Evolutionary conservation across 2,888 invertebrate genomes (phyloP), one percentile per base, ranked within the genome.

Genomic region (Synanthedon vespiformis): DNA sequence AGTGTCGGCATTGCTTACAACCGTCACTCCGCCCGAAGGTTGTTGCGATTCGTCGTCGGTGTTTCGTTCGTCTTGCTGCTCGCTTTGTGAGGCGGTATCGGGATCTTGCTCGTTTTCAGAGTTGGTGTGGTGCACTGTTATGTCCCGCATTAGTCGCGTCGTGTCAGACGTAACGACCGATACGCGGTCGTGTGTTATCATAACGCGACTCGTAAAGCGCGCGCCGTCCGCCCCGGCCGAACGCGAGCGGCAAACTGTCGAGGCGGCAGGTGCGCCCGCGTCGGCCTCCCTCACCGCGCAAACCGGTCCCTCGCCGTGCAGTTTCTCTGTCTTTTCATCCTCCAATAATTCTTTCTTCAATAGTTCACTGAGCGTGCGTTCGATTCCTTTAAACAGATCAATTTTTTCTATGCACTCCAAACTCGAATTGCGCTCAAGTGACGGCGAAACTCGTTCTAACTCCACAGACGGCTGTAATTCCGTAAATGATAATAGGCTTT

Each of bases 191-290:
- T 94, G 94, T 71, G 94, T 95, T 87, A 95, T 95, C 94, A 95
- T 94, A 81, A 95, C 93, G 89, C 95, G 91, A 89, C 95, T 95
- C 71, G 93, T 94, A 80, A 94, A 95, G 77, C 93, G 93, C 81
- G 92, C 90, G 60, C 88, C 89, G 82, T 88, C 88, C 80, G 82
- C 81, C 69, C 84, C 79, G 70, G 82, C 82, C 85, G 86, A 77
- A 78, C 86, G 85, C 88, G 86, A 80, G 78, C 86, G 80, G 83
- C 83, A 78, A 77, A 86, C 85, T 70, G 79, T 70, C 63, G 73
- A 57, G 54, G 56, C 54, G 76, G 77, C 84, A 79, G 82, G 83
- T 79, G 88, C 82, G 77, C 80, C 72, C 69, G 81, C 84, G 81
- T 80, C 77, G 81, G 84, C 74, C 83, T 76, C 84, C 75, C 70